Evolutionary conservation across 1,140 invertebrate species (phyloP), one percentile per base, ranked within the genome.

Genomic region (Drosophila orena): DNA sequence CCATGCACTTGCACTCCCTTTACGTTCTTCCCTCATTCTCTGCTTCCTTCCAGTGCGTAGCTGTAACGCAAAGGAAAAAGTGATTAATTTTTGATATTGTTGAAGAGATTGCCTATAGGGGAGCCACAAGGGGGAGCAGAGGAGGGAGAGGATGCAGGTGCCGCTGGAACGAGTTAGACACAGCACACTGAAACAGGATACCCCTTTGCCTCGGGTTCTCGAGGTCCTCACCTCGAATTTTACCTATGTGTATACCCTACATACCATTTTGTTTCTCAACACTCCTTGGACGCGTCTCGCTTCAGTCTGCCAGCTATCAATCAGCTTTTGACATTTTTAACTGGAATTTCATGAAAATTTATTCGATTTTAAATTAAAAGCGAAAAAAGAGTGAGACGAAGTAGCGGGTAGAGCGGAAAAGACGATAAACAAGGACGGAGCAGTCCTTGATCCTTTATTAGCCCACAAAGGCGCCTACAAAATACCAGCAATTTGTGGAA

Each of bases 301-400:
- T 78, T 57, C 84, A 89, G 84, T 89, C 84, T 89, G 84, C 77
- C 85, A 80, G 84, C 84, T 89, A 89, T 89, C 84, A 89, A 89
- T 89, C 84, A 89, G 84, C 80, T 89, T 89, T 89, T 89, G 84
- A 89, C 84, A 89, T 89, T 89, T 89, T 89, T 89, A 89, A 80
- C 84, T 80, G 84, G 84, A 89, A 89, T 89, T 89, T 72, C 77
- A 68, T 89, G 79, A 84, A 88, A 89, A 89, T 89, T 89, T 90
- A 89, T 89, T 89, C 84, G 84, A 90, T 89, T 89, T 89, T 89
- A 89, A 89, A 89, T 90, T 89, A 84, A 89, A 88, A 61, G 54
- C 49, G 53, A 56, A 43, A 47, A 56, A 52, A 35, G 57, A 64
- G 4, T 8, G 50, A 44, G 69, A 46, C 47, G 17, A n/a, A 38